phyloP scores from a whole-genome alignment of 2,797 vertebrate genomes.

The Harpagifer antarcticus region DNA sequence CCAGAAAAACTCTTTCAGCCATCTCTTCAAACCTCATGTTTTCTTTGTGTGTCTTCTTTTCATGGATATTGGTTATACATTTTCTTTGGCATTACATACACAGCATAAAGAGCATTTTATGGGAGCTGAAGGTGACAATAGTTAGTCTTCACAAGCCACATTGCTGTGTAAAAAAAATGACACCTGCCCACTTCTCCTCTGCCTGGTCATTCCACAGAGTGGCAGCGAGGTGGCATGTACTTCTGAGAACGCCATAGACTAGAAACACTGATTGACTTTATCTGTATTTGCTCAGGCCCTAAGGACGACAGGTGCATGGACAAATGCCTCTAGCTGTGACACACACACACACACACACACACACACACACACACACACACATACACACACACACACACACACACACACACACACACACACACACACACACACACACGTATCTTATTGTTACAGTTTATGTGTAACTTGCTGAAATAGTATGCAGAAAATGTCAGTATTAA shows the following conservation, averaged over 20 bases:
- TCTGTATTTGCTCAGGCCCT: conserved; percentile 75
- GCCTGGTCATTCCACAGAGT: conserved; percentile 32
- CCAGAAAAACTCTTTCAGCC: background rate
- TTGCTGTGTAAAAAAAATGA: conserved; percentile 27
- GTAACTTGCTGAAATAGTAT: conserved; percentile 40
- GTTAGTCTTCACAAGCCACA: background rate
- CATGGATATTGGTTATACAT: background rate
- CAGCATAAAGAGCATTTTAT: background rate
- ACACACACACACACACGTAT: conserved; percentile 33
- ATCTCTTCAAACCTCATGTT: background rate
- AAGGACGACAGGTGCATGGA: conserved; percentile 32
- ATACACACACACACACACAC: no score
- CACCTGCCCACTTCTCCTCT: conserved; percentile 20
- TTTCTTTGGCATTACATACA: background rate
- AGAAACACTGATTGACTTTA: conserved; percentile 63
- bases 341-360: conserved; percentile 4
- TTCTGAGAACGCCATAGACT: conserved; percentile 27
- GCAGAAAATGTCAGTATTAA: conserved; percentile 35
- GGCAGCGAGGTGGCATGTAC: conserved; percentile 31
- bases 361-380: conserved; percentile 22
- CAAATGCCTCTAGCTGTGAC: conserved; percentile 36
- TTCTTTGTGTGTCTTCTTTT: background rate
- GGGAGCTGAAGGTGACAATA: conserved; percentile 6
- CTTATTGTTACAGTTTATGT: conserved; percentile 56
- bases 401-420: conserved; percentile 2